Base-by-base conservation (phyloP, 2,113 vertebrate genomes). In the Gymnocephalus cernua region DNA sequence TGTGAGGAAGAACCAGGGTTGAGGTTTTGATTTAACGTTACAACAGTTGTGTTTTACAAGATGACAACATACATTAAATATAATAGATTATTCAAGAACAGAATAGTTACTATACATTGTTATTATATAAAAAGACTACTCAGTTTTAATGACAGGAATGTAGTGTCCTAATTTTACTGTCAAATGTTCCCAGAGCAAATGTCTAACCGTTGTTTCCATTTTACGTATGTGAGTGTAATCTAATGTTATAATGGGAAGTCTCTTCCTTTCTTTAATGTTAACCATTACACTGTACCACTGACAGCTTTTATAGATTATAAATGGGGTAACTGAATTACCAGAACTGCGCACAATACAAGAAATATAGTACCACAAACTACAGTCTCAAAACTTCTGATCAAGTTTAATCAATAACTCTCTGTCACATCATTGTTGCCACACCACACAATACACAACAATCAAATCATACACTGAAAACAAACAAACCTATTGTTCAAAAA, bases 1-100 rank as follows among this genome's bases (percentile, higher is more conserved):
- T 83, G 61, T 74, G 68, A 65, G 56, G 57, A 63, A 67, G 53
- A 57, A 53, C 3, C 59, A 47, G 15, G 59, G 23, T 21, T 71
- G 45, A 53, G 44, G 13, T 71, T 67, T 82, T 23, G 69, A 51
- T 76, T 80, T 44, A 66, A 16, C 15, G 32, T 25, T 27, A 61
- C 23, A 29, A 67, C 18, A 25, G 14, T 76, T 44, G n/a, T 57
- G 38, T 63, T 77, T 83, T 61, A 64, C 21, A 64, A 19, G 19
- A 58, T 51, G 11, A 72, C 11, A 66, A 38, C 8, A 19, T 25
- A 5, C 4, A 48, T 18, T n/a, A n/a, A 4, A 21, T 19, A 13
- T 4, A 9, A 66, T 51, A 54, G 23, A 70, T 32, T 47, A 23
- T 54, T 54, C 6, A 81, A 66, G 21, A 9, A 54, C 23, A 51